These are phyloP conservation scores for Temnothorax unifasciatus DNA, from an alignment of 2,888 invertebrate genomes.

Conservation along the genomic window DNA sequence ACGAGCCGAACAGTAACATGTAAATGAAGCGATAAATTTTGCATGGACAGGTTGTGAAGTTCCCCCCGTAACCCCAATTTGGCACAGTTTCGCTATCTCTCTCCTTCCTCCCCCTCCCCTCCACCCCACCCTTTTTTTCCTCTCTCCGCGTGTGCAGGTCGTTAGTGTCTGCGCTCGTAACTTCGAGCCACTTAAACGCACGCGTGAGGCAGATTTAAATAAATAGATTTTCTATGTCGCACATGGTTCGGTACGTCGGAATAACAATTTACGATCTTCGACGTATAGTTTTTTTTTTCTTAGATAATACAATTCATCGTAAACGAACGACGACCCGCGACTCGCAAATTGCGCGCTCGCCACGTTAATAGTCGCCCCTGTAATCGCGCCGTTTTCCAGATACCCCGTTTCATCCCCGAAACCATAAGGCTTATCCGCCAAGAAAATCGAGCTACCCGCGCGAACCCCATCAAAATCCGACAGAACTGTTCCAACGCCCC, in stretches of 20 bases:
- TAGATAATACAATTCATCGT: neutral
- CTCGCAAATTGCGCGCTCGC: constrained; percentile 17
- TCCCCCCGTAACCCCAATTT: constrained; percentile 74
- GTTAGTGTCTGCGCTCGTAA: constrained; percentile 54
- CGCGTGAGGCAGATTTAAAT: constrained; percentile 43
- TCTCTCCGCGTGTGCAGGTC: constrained; percentile 29
- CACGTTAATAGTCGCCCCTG: constrained; percentile 19
- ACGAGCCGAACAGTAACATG: constrained; percentile 77
- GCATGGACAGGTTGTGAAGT: constrained; percentile 75
- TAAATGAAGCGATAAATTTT: constrained; percentile 80
- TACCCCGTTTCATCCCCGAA: constrained; percentile 72
- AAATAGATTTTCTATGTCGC: constrained; percentile 24
- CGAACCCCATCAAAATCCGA: constrained; percentile 71
- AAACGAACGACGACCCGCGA: neutral
- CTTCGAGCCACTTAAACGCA: constrained; percentile 39
- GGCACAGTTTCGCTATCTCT: constrained; percentile 69
- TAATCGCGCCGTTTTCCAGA: constrained; percentile 52
- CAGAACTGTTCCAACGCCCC: constrained; percentile 69
- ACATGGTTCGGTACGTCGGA: neutral
- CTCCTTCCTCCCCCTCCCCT: neutral
- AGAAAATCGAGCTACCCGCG: constrained; percentile 73
- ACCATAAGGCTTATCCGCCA: constrained; percentile 78
- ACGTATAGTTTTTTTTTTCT: neutral
- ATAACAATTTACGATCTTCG: neutral
- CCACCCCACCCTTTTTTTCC: neutral